A percentile compares a stretch with the other conserved stretches of the same genome.
Evolutionary conservation across 2,113 vertebrate genomes (phyloP).

Genomic region (Probosciger aterrimus): DNA sequence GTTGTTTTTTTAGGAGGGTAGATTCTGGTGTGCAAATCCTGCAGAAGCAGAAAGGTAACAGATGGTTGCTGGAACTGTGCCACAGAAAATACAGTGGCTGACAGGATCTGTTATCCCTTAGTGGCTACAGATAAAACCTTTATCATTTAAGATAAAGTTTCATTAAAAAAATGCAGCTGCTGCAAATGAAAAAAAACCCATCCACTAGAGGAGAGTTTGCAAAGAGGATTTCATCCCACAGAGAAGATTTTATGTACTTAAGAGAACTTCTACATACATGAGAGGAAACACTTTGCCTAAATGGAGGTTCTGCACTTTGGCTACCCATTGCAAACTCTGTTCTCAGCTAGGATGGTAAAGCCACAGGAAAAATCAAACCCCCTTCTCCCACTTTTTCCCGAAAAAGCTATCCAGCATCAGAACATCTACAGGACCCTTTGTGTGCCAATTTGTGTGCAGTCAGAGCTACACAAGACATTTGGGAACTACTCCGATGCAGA

Average conservation of each 20-base stretch:
- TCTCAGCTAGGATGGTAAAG: not conserved
- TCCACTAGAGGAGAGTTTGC: not conserved
- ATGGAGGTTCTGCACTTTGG: not conserved
- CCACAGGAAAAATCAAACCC: not conserved
- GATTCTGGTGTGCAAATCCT: not conserved
- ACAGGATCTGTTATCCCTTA: constrained; percentile 20
- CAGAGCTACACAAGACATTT: not conserved
- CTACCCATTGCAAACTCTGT: not conserved
- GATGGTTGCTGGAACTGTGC: not conserved
- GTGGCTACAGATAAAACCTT: not conserved
- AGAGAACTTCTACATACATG: not conserved
- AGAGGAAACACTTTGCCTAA: not conserved
- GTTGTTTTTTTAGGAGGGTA: not conserved
- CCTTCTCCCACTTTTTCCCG: not conserved
- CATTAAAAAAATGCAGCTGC: not conserved
- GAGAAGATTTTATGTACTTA: not conserved
- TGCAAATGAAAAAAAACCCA: not conserved
- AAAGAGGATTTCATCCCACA: not conserved
- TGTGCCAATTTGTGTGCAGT: not conserved
- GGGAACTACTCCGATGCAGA: not conserved
- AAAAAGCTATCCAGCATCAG: not conserved
- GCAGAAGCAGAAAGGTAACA: not conserved
- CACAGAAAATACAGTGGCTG: not conserved
- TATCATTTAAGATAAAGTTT: constrained; percentile 7
- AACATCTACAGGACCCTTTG: not conserved